These are phyloP conservation scores for Oreotragus oreotragus DNA, from an alignment of 2,113 vertebrate species.

Conservation along the genomic window DNA sequence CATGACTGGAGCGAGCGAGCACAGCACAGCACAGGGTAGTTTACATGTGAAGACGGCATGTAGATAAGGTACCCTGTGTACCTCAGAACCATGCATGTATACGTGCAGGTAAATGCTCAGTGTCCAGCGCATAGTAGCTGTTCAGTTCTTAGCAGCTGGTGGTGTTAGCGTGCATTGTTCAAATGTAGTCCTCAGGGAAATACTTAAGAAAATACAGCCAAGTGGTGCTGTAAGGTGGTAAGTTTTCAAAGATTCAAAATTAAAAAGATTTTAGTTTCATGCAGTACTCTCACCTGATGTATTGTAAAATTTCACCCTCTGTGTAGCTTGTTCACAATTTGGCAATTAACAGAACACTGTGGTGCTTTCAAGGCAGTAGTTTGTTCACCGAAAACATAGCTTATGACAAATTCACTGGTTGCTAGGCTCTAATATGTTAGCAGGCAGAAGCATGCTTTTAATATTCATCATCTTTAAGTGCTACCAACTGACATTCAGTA, in stretches of 20 bases:
- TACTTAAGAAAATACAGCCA: not conserved
- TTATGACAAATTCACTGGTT: slow-evolving; percentile 70
- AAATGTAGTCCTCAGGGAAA: not conserved
- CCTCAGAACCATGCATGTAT: not conserved
- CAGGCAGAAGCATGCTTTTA: slow-evolving; percentile 72
- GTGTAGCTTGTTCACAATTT: not conserved
- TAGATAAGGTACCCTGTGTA: not conserved
- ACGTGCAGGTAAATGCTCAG: not conserved
- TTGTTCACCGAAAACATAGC: slow-evolving; percentile 65
- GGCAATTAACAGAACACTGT: slow-evolving; percentile 23
- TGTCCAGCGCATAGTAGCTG: not conserved
- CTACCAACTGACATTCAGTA: slow-evolving; percentile 62
- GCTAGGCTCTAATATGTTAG: slow-evolving; percentile 62
- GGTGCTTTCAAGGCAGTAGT: slow-evolving; percentile 60
- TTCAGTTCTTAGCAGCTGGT: not conserved
- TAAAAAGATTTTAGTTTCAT: not conserved
- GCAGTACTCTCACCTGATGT: not conserved
- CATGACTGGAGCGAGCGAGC: not conserved
- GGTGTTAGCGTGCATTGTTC: not conserved
- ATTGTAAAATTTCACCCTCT: not conserved
- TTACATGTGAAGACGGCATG: not conserved
- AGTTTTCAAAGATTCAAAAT: not conserved
- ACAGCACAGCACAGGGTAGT: not conserved
- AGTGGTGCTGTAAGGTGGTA: not conserved
- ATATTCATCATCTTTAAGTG: slow-evolving; percentile 80